Percentiles rank a stretch among this genome's conserved stretches.
These are phyloP conservation scores for Meles meles DNA, from an alignment of 2,113 vertebrate species.

Conservation along the genomic window DNA sequence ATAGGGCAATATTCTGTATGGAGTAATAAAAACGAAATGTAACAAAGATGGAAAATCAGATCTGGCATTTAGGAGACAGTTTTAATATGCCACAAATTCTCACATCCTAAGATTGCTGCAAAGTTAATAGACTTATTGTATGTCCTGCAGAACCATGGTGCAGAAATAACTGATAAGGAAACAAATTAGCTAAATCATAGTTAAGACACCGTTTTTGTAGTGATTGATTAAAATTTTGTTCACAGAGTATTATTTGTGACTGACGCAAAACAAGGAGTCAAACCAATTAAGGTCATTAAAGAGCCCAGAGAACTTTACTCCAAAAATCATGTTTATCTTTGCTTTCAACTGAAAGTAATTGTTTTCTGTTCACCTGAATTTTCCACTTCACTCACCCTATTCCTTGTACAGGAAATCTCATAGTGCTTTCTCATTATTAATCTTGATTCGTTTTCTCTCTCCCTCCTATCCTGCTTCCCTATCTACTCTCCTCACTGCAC, in stretches of 20 bases:
- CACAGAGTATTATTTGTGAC: not conserved
- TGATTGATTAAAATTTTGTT: constrained; percentile 57
- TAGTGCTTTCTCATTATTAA: not conserved
- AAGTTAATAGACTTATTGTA: constrained; percentile 44
- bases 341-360: constrained; percentile 41
- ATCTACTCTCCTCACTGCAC: not conserved
- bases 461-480: not conserved
- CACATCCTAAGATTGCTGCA: not conserved
- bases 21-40: constrained; percentile 39
- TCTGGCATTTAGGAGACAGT: constrained; percentile 62
- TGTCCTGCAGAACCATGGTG: not conserved
- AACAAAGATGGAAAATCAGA: constrained; percentile 50
- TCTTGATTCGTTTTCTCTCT: not conserved
- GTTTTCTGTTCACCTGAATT: constrained; percentile 29
- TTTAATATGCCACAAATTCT: constrained; percentile 63
- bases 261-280: constrained; percentile 29
- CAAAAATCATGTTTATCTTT: not conserved
- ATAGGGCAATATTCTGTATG: constrained; percentile 5
- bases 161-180: constrained; percentile 54
- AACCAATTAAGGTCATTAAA: constrained; percentile 37
- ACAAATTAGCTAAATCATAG: constrained; percentile 56
- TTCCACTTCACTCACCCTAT: constrained; percentile 9
- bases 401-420: not conserved
- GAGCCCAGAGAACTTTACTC: not conserved
- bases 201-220: constrained; percentile 3